Base-by-base conservation (phyloP, 2,113 vertebrate species). In the Mormyrus iriodes region DNA sequence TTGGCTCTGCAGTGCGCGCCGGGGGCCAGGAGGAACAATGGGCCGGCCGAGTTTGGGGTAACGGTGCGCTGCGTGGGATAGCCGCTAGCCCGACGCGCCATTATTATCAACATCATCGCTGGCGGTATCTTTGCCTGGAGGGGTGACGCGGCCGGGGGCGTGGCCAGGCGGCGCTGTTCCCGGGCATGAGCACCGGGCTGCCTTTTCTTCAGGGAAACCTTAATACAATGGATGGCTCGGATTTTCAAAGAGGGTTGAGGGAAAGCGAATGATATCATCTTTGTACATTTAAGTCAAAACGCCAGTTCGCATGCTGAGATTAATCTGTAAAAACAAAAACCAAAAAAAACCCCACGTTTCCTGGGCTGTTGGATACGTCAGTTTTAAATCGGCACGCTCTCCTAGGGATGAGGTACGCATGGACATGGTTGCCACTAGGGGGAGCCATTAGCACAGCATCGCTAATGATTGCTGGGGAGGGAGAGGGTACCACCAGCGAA, bases 11-110 rank as follows among this genome's bases (percentile, higher is more conserved):
- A 93, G 96, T 95, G 94, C 94, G 88, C 90, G 93, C 92, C 93
- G 91, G 90, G 92, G 91, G 85, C 91, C 88, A 91, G 90, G 91
- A 53, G 3, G 96, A 96, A 99, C 98, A 99, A 99, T 99, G 96
- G 94, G 91, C 93, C 92, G 89, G n/a, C n/a, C n/a, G n/a, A n/a
- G n/a, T n/a, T n/a, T n/a, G n/a, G n/a, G 90, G 97, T 97, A 97
- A 97, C 94, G 96, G 95, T 94, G 94, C 91, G 92, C 51, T 91
- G 92, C 85, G 44, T 93, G 93, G 93, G 84, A 90, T 93, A 94
- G 95, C 94, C 91, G 93, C 90, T 90, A 91, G 94, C 94, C 95
- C 92, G 94, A 95, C 93, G 89, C 69, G 89, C 93, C 94, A 94
- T 94, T 95, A 94, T 95, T 93, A 91, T 95, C 95, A 94, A 94